Conservation (phyloP, 2,113 vertebrate genomes). For the Lepus americanus region DNA sequence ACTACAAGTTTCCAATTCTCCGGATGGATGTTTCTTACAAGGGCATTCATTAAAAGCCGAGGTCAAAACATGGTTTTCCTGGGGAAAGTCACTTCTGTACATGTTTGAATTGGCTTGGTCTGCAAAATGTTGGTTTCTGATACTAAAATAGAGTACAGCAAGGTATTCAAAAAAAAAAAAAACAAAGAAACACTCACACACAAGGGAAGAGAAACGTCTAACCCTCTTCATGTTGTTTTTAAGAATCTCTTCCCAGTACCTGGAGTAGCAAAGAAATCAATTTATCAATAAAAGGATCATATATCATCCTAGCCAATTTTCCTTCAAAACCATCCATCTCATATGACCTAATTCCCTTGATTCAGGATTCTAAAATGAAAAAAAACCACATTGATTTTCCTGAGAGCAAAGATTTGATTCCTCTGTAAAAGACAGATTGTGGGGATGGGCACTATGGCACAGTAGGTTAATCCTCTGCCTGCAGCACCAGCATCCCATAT, state of each 20-base stretch:
- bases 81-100: neutral
- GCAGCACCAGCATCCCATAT: too few species aligned
- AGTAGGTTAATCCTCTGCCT: too few species aligned
- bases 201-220: neutral
- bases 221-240: neutral
- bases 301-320: neutral
- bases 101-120: neutral
- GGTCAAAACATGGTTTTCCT: neutral
- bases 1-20: neutral
- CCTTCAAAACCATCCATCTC: neutral
- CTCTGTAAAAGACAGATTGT: neutral
- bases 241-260: neutral
- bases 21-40: conserved; percentile 23
- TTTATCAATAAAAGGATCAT: neutral
- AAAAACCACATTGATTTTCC: neutral
- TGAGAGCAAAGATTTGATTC: neutral
- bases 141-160: neutral
- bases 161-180: neutral
- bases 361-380: conserved; percentile 28
- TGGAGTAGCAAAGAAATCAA: neutral
- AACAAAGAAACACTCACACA: too few species aligned
- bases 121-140: neutral
- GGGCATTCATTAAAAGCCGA: neutral
- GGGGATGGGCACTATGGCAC: too few species aligned
- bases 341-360: neutral